These are phyloP conservation scores for Rotaria magnacalcarata DNA, from an alignment of 2,888 invertebrate species.

Conservation along the genomic window DNA sequence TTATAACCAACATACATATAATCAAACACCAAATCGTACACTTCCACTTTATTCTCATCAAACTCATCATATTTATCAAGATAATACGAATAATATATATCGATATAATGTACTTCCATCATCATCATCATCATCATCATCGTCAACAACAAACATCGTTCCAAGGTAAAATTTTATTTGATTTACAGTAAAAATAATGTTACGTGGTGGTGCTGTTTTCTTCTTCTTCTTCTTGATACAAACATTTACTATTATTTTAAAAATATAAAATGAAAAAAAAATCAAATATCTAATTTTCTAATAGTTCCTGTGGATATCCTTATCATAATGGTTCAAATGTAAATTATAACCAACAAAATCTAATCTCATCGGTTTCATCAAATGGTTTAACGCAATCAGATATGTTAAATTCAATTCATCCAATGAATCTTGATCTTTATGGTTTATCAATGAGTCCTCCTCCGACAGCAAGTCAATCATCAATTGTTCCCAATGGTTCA, in stretches of 20 bases:
- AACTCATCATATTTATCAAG: neutral
- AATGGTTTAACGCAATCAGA: neutral
- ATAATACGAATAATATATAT: neutral
- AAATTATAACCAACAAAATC: neutral
- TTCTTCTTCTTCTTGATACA: no score
- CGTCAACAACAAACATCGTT: no score
- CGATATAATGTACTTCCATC: neutral
- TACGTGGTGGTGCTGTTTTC: no score
- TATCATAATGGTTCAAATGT: neutral
- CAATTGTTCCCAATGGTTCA: no score
- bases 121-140: neutral
- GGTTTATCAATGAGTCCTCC: conserved; percentile 20
- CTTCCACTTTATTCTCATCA: neutral
- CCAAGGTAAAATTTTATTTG: no score
- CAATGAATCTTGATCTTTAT: neutral
- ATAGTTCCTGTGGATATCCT: neutral
- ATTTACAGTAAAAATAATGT: no score
- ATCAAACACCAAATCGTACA: neutral
- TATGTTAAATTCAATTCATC: neutral
- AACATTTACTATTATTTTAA: no score
- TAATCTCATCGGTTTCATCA: no score
- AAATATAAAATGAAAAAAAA: no score
- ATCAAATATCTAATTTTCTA: no score
- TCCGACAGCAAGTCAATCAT: neutral
- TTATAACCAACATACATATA: conserved; percentile 1